Conservation (phyloP, 2,888 invertebrate genomes). For the Onchidella celtica region DNA sequence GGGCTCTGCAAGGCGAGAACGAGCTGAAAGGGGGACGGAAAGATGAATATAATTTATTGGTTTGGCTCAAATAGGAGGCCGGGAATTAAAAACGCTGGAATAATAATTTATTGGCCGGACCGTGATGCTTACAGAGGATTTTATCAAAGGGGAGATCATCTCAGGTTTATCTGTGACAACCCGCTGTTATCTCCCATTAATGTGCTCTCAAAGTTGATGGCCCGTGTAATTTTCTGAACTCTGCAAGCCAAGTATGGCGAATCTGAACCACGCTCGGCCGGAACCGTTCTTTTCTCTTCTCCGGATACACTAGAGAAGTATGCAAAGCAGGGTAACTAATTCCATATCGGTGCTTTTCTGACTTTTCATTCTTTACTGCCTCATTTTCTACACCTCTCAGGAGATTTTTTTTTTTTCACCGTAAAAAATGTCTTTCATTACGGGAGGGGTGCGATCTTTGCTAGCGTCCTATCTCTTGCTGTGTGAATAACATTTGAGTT, state of each 20-base stretch:
- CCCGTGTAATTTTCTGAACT: neutral
- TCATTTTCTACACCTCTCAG: no score
- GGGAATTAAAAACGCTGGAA: neutral
- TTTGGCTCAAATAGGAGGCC: neutral
- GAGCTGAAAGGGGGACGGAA: no score
- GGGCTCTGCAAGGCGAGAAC: neutral
- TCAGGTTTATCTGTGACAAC: neutral
- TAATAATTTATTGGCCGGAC: neutral
- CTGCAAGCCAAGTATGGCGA: neutral
- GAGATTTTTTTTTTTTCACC: no score
- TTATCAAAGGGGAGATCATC: neutral
- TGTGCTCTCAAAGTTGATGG: neutral
- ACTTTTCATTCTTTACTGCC: no score
- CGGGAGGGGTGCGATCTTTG: no score
- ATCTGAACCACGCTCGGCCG: neutral
- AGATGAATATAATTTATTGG: neutral
- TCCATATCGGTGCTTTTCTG: neutral
- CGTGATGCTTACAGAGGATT: neutral
- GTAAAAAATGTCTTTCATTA: no score
- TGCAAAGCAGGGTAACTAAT: neutral
- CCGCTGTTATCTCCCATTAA: neutral
- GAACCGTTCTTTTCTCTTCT: neutral
- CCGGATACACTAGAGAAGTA: neutral
- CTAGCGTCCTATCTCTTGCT: neutral
- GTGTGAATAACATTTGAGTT: neutral